Conservation (phyloP, 2,797 vertebrate genomes). For the Galaxias olidus region DNA sequence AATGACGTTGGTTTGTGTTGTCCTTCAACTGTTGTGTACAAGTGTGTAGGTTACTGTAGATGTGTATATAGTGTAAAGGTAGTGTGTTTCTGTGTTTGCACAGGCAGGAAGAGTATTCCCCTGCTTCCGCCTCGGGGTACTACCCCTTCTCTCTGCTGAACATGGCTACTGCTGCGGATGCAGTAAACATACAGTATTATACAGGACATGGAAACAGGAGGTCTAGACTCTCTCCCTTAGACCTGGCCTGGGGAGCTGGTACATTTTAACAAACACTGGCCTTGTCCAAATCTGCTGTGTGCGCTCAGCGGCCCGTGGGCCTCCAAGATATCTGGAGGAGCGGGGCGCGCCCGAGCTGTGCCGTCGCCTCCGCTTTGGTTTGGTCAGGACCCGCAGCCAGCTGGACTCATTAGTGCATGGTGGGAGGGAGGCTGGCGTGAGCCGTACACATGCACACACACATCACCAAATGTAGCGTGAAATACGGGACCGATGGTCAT, state of each 20-base stretch:
- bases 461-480: constrained; percentile 80
- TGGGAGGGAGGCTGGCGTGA: constrained; percentile 77
- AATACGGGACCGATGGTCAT: constrained; percentile 73
- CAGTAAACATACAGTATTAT: constrained; percentile 13
- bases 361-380: constrained; percentile 74
- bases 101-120: constrained; percentile 72
- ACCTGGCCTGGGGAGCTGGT: constrained; percentile 62
- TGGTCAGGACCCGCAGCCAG: constrained; percentile 76
- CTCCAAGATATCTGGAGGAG: constrained; percentile 73
- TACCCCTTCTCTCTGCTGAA: constrained; percentile 68
- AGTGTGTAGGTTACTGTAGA: constrained; percentile 8
- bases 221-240: constrained; percentile 66
- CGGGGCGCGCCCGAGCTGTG: constrained; percentile 66
- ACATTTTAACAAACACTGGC: constrained; percentile 73
- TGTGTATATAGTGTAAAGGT: constrained; percentile 60
- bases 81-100: constrained; percentile 63
- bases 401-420: constrained; percentile 79
- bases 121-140: constrained; percentile 67
- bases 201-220: constrained; percentile 48
- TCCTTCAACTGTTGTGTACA: constrained; percentile 56
- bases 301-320: constrained; percentile 69
- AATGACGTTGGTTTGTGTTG: not conserved
- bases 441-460: constrained; percentile 77
- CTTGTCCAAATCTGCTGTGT: constrained; percentile 72
- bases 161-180: constrained; percentile 60